Conservation (phyloP, 2,888 invertebrate species). For the Dichetophora obliterata region DNA sequence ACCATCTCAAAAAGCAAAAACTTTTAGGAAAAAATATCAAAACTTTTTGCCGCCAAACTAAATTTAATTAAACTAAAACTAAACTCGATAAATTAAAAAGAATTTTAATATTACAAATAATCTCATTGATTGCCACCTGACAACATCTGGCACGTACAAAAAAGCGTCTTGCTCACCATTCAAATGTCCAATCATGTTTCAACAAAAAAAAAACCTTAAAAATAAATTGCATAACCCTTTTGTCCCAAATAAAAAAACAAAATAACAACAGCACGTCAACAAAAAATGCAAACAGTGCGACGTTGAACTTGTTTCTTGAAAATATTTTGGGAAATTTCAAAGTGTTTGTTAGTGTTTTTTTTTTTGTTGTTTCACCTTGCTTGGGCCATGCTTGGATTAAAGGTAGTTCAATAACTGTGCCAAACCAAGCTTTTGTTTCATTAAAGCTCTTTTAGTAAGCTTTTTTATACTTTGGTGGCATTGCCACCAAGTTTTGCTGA, state of each 20-base stretch:
- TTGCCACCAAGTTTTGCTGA: background rate
- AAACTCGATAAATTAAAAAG: background rate
- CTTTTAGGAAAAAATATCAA: too few relatives aligned
- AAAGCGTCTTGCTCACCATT: background rate
- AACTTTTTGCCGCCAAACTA: too few relatives aligned
- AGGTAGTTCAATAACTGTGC: conserved; percentile 23
- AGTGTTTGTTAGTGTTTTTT: background rate
- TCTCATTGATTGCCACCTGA: background rate
- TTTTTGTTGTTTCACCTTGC: conserved; percentile 24
- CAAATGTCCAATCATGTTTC: background rate
- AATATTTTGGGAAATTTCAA: background rate
- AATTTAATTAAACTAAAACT: too few relatives aligned
- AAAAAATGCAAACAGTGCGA: background rate
- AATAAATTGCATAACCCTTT: background rate
- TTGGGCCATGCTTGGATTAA: background rate
- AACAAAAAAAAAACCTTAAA: background rate
- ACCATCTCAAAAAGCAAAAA: too few relatives aligned
- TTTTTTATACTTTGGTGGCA: background rate
- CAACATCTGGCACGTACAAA: background rate
- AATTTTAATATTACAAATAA: background rate
- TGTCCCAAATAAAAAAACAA: background rate
- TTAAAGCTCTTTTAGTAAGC: background rate
- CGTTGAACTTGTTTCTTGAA: conserved; percentile 2
- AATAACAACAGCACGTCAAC: background rate
- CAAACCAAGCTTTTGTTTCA: conserved; percentile 7